A percentile compares a stretch with the other conserved stretches of the same genome.
These are phyloP conservation scores for Neodiprion pinetum DNA, from an alignment of 1,140 invertebrate genomes.

Conservation along the genomic window DNA sequence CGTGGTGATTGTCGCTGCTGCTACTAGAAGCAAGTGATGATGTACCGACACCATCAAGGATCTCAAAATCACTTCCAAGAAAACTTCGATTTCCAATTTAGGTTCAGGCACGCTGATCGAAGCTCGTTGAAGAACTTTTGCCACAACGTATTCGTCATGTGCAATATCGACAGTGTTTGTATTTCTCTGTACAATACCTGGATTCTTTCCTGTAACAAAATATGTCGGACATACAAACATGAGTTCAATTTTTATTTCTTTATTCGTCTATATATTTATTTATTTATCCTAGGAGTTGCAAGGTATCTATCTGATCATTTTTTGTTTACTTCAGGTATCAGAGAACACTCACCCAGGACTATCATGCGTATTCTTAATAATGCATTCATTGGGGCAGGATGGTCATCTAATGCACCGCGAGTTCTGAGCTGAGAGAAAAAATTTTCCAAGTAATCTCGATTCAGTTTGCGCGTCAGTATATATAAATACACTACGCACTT, in stretches of 20 bases:
- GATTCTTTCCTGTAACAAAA: slow-evolving; percentile 32
- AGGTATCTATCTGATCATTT: neutral
- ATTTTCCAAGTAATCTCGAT: slow-evolving; percentile 32
- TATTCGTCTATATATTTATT: too few relatives aligned
- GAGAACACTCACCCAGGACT: neutral
- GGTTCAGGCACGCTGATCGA: neutral
- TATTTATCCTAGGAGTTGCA: neutral
- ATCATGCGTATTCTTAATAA: slow-evolving; percentile 22
- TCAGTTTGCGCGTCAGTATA: slow-evolving; percentile 25
- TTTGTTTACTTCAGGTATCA: neutral
- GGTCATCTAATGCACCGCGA: slow-evolving; percentile 19
- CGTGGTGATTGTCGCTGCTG: neutral
- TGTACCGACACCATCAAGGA: neutral
- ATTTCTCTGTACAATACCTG: slow-evolving; percentile 24
- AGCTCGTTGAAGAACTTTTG: neutral
- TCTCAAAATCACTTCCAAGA: neutral
- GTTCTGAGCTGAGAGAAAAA: slow-evolving; percentile 20
- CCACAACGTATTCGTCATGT: neutral
- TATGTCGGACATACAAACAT: neutral
- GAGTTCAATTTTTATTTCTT: too few relatives aligned
- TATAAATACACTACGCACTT: neutral
- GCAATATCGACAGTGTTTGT: slow-evolving; percentile 16
- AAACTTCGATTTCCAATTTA: neutral
- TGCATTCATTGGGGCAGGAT: slow-evolving; percentile 19
- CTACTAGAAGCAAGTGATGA: neutral